These are phyloP conservation scores for Styela plicata DNA, from an alignment of 23 tunicate genomes.

Conservation along the genomic window DNA sequence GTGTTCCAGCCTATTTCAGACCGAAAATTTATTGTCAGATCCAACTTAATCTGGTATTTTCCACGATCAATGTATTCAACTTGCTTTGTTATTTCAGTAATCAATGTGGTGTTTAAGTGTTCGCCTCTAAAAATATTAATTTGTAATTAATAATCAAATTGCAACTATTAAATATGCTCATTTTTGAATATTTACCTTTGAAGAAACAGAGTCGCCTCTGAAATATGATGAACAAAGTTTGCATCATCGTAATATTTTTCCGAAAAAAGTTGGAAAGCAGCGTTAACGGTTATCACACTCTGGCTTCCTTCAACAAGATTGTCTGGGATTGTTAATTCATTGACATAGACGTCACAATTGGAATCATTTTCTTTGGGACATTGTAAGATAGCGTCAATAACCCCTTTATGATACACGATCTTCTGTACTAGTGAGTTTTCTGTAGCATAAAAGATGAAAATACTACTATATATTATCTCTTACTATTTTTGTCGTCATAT, in stretches of 20 bases:
- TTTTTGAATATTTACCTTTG: neutral
- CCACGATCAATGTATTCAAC: neutral
- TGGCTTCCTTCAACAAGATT: neutral
- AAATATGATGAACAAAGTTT: too few species aligned
- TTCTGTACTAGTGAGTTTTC: neutral
- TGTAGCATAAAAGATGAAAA: too few species aligned
- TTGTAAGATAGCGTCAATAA: neutral
- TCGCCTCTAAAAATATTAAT: neutral
- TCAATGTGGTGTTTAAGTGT: neutral
- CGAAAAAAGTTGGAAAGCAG: neutral
- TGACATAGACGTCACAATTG: neutral
- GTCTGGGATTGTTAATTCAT: neutral
- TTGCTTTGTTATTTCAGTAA: neutral
- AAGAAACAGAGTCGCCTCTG: neutral
- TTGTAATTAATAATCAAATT: too few species aligned
- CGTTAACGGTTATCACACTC: neutral
- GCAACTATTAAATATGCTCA: too few species aligned
- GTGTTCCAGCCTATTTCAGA: conserved; percentile 26
- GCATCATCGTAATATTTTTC: neutral
- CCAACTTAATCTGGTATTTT: neutral
- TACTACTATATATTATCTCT: too few species aligned
- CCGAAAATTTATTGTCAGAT: neutral
- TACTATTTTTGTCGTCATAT: too few species aligned
- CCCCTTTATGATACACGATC: neutral
- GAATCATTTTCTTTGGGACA: neutral